These are phyloP conservation scores for Heliangelus exortis DNA, from an alignment of 2,797 vertebrate genomes.

Conservation along the genomic window DNA sequence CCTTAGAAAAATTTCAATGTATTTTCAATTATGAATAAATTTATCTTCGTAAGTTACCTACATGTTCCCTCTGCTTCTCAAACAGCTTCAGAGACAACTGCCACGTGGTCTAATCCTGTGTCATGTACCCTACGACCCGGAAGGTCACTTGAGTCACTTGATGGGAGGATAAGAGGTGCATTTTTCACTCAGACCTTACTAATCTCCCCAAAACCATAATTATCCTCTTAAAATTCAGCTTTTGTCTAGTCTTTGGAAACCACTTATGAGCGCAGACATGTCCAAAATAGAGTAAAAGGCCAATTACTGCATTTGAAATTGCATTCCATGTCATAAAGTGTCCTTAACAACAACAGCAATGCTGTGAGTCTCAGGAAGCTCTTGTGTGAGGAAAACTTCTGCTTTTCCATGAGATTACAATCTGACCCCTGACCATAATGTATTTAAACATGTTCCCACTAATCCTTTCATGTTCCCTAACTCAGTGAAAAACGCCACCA, in stretches of 20 bases:
- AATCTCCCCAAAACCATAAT: background rate
- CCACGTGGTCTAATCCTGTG: background rate
- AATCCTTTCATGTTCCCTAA: background rate
- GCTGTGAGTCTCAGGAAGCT: background rate
- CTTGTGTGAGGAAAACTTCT: background rate
- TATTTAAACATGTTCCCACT: background rate
- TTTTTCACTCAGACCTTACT: background rate
- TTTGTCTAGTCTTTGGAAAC: background rate
- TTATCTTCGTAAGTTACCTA: background rate
- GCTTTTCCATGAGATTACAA: background rate
- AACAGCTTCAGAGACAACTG: background rate
- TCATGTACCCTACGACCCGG: background rate
- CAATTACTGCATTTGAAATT: background rate
- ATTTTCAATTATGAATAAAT: background rate
- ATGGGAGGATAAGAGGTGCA: background rate
- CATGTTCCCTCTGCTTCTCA: background rate
- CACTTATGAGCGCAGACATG: background rate
- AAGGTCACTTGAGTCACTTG: background rate
- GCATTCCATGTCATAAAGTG: background rate
- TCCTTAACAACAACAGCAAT: background rate
- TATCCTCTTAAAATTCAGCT: background rate
- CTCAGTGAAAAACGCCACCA: background rate
- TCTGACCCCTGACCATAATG: background rate
- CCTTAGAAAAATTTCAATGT: background rate
- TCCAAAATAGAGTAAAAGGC: background rate